A percentile compares a stretch with the other conserved stretches of the same genome.
Evolutionary conservation across 2,888 invertebrate genomes (phyloP).

Genomic region (Ectropis crepuscularia): DNA sequence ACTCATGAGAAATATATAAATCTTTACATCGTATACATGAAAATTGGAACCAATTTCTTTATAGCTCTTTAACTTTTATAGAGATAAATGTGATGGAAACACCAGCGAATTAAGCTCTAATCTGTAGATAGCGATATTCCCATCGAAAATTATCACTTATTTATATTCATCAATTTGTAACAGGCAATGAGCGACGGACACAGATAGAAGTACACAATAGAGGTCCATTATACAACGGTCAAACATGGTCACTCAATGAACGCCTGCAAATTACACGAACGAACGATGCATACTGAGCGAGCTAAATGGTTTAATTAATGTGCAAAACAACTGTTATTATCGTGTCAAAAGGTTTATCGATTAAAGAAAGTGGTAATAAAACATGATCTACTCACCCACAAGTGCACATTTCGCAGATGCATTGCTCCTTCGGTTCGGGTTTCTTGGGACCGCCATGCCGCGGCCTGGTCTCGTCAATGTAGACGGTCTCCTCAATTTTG

Average conservation of each 20-base stretch:
- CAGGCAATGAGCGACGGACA: conserved; percentile 35
- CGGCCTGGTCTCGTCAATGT: conserved; percentile 72
- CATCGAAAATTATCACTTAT: conserved; percentile 20
- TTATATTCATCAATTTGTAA: conserved; percentile 33
- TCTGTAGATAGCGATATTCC: conserved; percentile 13
- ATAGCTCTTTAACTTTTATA: background rate
- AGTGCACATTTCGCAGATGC: conserved; percentile 95
- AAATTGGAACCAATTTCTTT: background rate
- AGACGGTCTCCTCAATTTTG: conserved; percentile 65
- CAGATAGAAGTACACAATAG: conserved; percentile 48
- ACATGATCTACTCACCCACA: conserved; percentile 90
- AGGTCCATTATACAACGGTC: conserved; percentile 43
- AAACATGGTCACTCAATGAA: conserved; percentile 37
- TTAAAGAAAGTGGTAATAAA: conserved; percentile 10
- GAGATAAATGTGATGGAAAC: background rate
- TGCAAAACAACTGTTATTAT: conserved; percentile 20
- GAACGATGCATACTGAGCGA: conserved; percentile 25
- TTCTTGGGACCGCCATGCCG: conserved; percentile 74
- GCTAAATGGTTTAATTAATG: conserved; percentile 25
- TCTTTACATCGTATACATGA: conserved; percentile 2
- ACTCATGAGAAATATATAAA: conserved; percentile 13
- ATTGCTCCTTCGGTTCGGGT: conserved; percentile 89
- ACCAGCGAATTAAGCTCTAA: conserved; percentile 6
- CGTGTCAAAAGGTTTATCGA: conserved; percentile 37
- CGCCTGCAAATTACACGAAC: conserved; percentile 36